These are phyloP conservation scores for Enteromius mattozi DNA, from an alignment of 2,797 vertebrate genomes.

Conservation along the genomic window DNA sequence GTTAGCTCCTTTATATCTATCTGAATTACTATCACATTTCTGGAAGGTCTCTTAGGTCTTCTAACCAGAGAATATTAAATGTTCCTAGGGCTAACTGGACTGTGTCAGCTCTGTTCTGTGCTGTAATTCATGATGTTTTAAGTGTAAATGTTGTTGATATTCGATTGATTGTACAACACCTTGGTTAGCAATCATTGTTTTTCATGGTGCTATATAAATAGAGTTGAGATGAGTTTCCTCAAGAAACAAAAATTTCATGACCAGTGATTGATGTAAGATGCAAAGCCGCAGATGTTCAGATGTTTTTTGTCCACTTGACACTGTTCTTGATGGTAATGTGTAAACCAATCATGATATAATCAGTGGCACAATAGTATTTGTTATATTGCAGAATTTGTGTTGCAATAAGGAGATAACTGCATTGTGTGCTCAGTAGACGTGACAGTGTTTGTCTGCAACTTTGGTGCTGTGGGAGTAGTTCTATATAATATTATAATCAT, in stretches of 20 bases:
- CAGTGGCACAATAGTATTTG: background rate
- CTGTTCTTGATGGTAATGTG: background rate
- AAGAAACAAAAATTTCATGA: background rate
- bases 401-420: background rate
- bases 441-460: background rate
- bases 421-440: background rate
- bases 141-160: too few species aligned
- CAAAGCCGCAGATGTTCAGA: background rate
- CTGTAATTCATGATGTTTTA: too few species aligned
- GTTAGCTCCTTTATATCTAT: too few species aligned
- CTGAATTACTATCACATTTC: too few species aligned
- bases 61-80: too few species aligned
- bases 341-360: background rate
- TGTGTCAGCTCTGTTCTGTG: too few species aligned
- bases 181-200: too few species aligned
- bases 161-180: too few species aligned
- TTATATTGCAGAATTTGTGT: background rate
- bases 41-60: too few species aligned
- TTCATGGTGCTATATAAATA: too few species aligned
- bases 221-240: background rate
- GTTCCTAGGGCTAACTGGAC: too few species aligned
- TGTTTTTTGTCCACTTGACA: background rate
- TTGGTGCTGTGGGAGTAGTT: background rate
- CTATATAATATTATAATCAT: background rate
- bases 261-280: background rate